Evolutionary conservation across 2,888 invertebrate species (phyloP).

Genomic region (Leistus spinibarbis): DNA sequence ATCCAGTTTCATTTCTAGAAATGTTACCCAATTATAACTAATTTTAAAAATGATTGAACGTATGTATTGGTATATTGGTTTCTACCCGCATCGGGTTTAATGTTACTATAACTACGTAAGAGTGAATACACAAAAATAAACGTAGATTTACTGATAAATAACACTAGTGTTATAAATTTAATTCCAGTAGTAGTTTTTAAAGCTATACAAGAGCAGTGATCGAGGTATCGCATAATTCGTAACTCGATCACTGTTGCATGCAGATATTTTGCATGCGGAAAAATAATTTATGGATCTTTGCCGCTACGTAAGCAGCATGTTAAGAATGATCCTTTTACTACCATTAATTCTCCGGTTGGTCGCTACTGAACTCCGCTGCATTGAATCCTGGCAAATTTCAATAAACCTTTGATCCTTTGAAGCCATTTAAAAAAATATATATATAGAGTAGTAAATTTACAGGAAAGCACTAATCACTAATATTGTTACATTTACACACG

Average conservation of each 20-base stretch:
- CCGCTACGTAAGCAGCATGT: background rate
- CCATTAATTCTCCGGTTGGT: conserved; percentile 6
- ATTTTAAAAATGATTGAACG: too few relatives aligned
- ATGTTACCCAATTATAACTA: background rate
- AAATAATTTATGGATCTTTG: conserved; percentile 3
- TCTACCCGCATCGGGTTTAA: too few relatives aligned
- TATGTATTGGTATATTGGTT: too few relatives aligned
- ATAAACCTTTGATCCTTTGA: too few relatives aligned
- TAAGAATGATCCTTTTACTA: background rate
- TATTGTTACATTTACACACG: background rate
- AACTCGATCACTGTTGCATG: background rate
- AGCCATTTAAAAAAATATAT: too few relatives aligned
- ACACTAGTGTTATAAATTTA: background rate
- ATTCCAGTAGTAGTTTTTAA: background rate
- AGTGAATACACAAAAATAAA: background rate
- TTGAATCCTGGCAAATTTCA: too few relatives aligned
- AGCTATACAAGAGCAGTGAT: background rate
- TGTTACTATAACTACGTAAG: background rate
- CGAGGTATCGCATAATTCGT: conserved; percentile 3
- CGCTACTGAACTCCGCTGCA: background rate
- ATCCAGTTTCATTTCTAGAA: background rate
- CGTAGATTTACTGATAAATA: background rate
- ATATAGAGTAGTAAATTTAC: too few relatives aligned
- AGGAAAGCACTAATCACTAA: too few relatives aligned
- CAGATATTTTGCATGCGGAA: background rate